phyloP scores from a whole-genome alignment of 2,888 invertebrate genomes.

The Polydrusus tereticollis region DNA sequence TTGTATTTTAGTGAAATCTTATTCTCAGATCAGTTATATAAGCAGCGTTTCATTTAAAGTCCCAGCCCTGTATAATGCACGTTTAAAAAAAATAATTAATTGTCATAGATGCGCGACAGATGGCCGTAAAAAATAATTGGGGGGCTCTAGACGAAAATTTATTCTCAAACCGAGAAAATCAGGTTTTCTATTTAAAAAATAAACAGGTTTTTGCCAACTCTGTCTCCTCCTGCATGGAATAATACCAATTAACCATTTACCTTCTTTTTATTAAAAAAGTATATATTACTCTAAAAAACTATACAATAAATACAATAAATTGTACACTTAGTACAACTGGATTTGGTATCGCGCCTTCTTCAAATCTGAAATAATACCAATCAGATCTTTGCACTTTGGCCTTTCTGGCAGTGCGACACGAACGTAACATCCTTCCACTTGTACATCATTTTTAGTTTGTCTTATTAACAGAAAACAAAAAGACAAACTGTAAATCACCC shows the following conservation, averaged over 20 bases:
- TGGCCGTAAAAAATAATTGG: too few species aligned
- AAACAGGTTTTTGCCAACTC: too few species aligned
- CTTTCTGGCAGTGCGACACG: conserved; percentile 10
- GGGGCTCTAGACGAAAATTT: too few species aligned
- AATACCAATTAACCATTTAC: not conserved
- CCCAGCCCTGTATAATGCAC: too few species aligned
- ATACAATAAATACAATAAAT: conserved; percentile 45
- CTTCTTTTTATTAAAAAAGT: conserved; percentile 33
- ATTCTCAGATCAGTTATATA: too few species aligned
- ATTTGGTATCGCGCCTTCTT: conserved; percentile 2
- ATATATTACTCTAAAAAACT: conserved; percentile 48
- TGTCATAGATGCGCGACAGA: too few species aligned
- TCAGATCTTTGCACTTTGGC: conserved; percentile 34
- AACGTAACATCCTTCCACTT: conserved; percentile 19
- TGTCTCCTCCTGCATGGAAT: too few species aligned
- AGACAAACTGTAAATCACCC: conserved; percentile 49
- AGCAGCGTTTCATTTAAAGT: too few species aligned
- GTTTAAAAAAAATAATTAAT: too few species aligned
- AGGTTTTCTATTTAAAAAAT: too few species aligned
- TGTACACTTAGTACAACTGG: conserved; percentile 31
- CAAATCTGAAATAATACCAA: conserved; percentile 46
- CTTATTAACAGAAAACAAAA: conserved; percentile 55
- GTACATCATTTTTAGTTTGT: conserved; percentile 44
- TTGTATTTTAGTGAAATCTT: too few species aligned
- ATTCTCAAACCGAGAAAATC: too few species aligned